Conservation (phyloP, 2,113 vertebrate species). For the Elanoides forficatus region DNA sequence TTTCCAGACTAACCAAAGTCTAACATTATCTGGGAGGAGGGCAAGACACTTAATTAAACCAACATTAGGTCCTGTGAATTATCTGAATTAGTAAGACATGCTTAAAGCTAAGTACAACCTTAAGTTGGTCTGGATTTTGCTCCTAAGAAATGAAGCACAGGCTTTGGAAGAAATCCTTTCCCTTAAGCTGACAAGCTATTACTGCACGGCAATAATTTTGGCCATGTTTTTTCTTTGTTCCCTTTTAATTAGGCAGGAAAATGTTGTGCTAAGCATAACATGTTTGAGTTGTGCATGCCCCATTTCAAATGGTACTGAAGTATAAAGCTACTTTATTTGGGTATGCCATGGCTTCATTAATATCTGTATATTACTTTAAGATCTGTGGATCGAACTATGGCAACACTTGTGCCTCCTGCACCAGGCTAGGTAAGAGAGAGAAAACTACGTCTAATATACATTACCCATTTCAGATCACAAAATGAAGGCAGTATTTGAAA, state of each 20-base stretch:
- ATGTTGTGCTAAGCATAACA: not conserved
- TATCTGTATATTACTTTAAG: not conserved
- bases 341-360: fast-evolving
- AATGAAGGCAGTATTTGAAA: not conserved
- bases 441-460: not conserved
- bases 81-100: not conserved
- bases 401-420: not conserved
- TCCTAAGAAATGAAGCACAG: not conserved
- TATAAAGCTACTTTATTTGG: not conserved
- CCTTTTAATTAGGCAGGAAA: not conserved
- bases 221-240: not conserved
- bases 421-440: not conserved
- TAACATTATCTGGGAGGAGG: not conserved
- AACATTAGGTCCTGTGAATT: not conserved
- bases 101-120: not conserved
- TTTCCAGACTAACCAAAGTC: not conserved
- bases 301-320: not conserved
- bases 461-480: not conserved
- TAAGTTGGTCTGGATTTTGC: not conserved
- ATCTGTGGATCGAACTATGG: not conserved
- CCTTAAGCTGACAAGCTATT: not conserved
- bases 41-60: not conserved
- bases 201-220: not conserved
- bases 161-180: not conserved
- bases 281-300: not conserved